A percentile compares a stretch with the other conserved stretches of the same genome.
phyloP scores from a whole-genome alignment of 2,113 vertebrate genomes.

The Colius striatus region DNA sequence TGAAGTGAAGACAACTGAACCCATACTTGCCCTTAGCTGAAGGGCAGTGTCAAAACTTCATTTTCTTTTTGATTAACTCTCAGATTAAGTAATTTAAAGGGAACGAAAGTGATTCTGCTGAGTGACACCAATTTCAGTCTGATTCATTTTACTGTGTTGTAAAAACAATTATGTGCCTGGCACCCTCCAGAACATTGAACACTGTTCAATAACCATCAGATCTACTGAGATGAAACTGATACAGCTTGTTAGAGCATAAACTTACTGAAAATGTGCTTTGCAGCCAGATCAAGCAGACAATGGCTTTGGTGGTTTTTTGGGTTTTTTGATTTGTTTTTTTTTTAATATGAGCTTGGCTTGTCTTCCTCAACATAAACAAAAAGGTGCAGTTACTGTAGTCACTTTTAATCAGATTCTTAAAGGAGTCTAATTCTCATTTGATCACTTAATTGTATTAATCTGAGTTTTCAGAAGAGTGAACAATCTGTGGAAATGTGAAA shows the following conservation, averaged over 20 bases:
- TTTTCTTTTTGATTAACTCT: conserved; percentile 55
- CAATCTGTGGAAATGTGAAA: too few species aligned
- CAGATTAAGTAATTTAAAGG: conserved; percentile 25
- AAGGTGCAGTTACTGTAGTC: not conserved
- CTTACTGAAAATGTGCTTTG: not conserved
- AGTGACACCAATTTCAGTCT: conserved; percentile 48
- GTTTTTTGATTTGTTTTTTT: not conserved
- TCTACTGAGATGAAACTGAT: conserved; percentile 41
- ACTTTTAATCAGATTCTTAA: not conserved
- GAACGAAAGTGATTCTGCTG: conserved; percentile 32
- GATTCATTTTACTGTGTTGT: conserved; percentile 54
- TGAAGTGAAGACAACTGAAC: not conserved
- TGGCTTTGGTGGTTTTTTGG: too few species aligned
- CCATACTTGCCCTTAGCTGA: conserved; percentile 39
- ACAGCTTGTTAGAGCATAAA: conserved; percentile 56
- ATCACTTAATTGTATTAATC: not conserved
- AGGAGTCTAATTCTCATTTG: not conserved
- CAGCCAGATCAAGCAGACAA: not conserved
- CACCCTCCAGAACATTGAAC: conserved; percentile 49
- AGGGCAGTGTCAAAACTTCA: conserved; percentile 46
- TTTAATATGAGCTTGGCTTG: not conserved
- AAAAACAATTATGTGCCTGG: conserved; percentile 49
- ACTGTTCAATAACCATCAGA: conserved; percentile 45
- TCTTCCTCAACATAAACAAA: not conserved
- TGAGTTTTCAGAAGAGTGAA: not conserved